phyloP scores from a whole-genome alignment of 2,888 invertebrate species.

The Drosophila macrothrix region DNA sequence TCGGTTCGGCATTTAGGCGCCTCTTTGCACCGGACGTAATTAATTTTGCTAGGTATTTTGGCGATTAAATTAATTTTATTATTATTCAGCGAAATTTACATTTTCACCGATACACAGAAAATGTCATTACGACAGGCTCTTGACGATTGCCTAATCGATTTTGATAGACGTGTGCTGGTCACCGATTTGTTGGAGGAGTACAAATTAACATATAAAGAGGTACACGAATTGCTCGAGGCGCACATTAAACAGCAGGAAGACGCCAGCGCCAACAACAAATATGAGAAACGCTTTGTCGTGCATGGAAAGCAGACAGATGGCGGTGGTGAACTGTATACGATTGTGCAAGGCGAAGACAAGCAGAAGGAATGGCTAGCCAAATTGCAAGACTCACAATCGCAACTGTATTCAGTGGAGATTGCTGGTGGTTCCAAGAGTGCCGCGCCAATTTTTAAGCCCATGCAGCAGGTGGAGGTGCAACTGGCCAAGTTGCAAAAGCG shows the following conservation, averaged over 20 bases:
- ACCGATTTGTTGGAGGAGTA: conserved; percentile 83
- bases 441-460: conserved; percentile 77
- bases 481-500: conserved; percentile 59
- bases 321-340: conserved; percentile 69
- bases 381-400: conserved; percentile 69
- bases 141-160: conserved; percentile 80
- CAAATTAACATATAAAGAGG: conserved; percentile 74
- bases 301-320: conserved; percentile 38
- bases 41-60: background rate
- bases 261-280: conserved; percentile 69
- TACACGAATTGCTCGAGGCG: conserved; percentile 65
- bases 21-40: conserved; percentile 14
- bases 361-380: conserved; percentile 70
- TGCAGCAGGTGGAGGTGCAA: conserved; percentile 66
- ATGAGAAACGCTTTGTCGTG: conserved; percentile 72
- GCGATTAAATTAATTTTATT: background rate
- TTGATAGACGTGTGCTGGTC: conserved; percentile 79
- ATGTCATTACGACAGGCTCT: conserved; percentile 74
- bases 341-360: conserved; percentile 77
- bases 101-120: conserved; percentile 10
- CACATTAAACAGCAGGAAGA: conserved; percentile 72
- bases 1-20: conserved; percentile 26
- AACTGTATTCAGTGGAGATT: conserved; percentile 81
- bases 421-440: conserved; percentile 80
- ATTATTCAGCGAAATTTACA: background rate